These are phyloP conservation scores for Torymus aiolomorphi DNA, from an alignment of 2,888 invertebrate genomes.

Conservation along the genomic window DNA sequence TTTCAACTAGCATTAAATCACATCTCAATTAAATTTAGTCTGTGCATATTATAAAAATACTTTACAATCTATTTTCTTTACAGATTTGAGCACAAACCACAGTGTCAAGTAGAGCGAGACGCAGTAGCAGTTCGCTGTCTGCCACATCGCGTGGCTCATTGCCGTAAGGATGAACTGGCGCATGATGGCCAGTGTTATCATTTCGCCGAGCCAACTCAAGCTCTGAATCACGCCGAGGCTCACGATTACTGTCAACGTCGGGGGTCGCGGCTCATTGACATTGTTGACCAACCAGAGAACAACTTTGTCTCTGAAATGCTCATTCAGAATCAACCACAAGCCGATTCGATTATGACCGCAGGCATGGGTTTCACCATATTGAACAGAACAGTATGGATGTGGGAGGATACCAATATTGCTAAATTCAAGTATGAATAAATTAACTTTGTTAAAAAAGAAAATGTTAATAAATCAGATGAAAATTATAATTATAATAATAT, in stretches of 20 bases:
- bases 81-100: slow-evolving; percentile 69
- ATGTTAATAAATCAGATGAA: not conserved
- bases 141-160: slow-evolving; percentile 73
- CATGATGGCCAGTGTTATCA: slow-evolving; percentile 78
- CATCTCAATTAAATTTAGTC: too few species aligned
- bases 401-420: slow-evolving; percentile 72
- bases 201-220: slow-evolving; percentile 71
- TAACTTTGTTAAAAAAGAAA: too few species aligned
- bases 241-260: slow-evolving; percentile 73
- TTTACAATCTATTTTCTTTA: not conserved
- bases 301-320: slow-evolving; percentile 79
- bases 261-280: slow-evolving; percentile 75
- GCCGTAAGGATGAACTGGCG: slow-evolving; percentile 76
- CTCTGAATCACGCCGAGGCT: slow-evolving; percentile 75
- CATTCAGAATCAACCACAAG: slow-evolving; percentile 70
- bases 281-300: slow-evolving; percentile 77
- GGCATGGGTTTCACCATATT: slow-evolving; percentile 75
- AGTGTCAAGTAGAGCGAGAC: slow-evolving; percentile 72
- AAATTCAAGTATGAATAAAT: slow-evolving; percentile 66
- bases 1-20: too few species aligned
- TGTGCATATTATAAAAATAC: too few species aligned
- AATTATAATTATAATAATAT: not conserved
- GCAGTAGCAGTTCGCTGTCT: slow-evolving; percentile 75
- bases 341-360: slow-evolving; percentile 75
- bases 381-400: slow-evolving; percentile 74